These are phyloP conservation scores for Pseudomyrmex dendroicus DNA, from an alignment of 1,140 invertebrate species.

Conservation along the genomic window DNA sequence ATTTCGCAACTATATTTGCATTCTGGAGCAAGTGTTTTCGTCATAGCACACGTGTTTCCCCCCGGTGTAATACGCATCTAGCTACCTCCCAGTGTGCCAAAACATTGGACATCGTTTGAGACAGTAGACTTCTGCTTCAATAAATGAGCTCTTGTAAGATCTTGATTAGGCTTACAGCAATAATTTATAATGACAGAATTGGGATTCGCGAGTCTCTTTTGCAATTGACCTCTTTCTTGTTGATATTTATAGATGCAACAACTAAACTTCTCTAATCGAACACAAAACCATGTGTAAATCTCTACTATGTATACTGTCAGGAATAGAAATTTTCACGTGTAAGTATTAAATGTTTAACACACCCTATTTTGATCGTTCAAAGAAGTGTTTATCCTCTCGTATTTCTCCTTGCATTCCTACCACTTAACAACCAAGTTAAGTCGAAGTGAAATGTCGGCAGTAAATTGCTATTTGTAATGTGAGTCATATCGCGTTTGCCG, in stretches of 20 bases:
- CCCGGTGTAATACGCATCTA: constrained; percentile 16
- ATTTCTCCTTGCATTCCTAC: constrained; percentile 13
- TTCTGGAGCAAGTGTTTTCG: constrained; percentile 76
- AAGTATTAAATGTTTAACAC: background rate
- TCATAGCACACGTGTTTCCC: constrained; percentile 67
- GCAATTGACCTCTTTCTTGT: constrained; percentile 45
- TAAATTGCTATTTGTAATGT: constrained; percentile 50
- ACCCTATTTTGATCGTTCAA: background rate
- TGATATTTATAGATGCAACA: constrained; percentile 6
- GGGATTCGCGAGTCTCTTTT: constrained; percentile 33
- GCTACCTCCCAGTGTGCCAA: background rate
- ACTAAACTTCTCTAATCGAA: background rate
- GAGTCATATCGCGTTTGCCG: constrained; percentile 33
- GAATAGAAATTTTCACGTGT: background rate
- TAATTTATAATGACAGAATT: constrained; percentile 40
- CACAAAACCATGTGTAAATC: background rate
- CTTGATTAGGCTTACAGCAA: constrained; percentile 23
- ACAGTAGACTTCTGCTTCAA: constrained; percentile 9
- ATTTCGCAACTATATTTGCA: constrained; percentile 67
- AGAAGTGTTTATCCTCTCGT: background rate
- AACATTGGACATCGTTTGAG: constrained; percentile 24
- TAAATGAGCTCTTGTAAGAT: constrained; percentile 38
- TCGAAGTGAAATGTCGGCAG: constrained; percentile 32
- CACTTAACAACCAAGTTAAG: constrained; percentile 27
- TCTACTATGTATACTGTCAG: background rate